A percentile compares a stretch with the other conserved stretches of the same genome.
These are phyloP conservation scores for Choloepus didactylus DNA, from an alignment of 2,797 vertebrate genomes.

Conservation along the genomic window DNA sequence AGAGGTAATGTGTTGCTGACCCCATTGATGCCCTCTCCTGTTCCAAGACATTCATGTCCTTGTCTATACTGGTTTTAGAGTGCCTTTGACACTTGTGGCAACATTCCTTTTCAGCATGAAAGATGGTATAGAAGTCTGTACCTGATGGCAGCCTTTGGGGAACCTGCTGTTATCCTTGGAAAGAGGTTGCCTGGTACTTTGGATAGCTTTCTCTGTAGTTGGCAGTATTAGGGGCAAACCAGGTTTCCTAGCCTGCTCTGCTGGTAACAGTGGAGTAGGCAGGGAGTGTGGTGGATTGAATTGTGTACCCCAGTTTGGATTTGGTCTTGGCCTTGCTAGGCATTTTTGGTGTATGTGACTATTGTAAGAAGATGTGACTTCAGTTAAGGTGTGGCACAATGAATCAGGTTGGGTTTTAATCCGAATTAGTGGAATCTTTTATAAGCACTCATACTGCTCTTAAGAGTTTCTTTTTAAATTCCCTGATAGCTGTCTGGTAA, in stretches of 20 bases:
- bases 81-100: background rate
- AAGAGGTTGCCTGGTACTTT: slow-evolving; percentile 37
- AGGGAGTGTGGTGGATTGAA: no score
- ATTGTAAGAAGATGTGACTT: no score
- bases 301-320: no score
- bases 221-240: slow-evolving; percentile 36
- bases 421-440: no score
- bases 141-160: slow-evolving; percentile 55
- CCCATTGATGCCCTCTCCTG: background rate
- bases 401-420: no score
- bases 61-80: background rate
- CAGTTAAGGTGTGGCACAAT: no score
- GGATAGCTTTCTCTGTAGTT: slow-evolving; percentile 51
- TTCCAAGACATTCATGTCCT: background rate
- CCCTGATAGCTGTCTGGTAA: slow-evolving; percentile 22
- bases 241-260: background rate
- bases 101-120: slow-evolving; percentile 41
- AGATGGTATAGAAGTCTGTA: slow-evolving; percentile 46
- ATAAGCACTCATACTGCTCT: background rate
- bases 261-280: background rate
- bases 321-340: no score
- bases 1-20: background rate
- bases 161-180: slow-evolving; percentile 38
- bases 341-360: no score
- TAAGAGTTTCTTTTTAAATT: slow-evolving; percentile 59